Conservation (phyloP, 2,113 vertebrate species). For the Oceanites oceanicus region DNA sequence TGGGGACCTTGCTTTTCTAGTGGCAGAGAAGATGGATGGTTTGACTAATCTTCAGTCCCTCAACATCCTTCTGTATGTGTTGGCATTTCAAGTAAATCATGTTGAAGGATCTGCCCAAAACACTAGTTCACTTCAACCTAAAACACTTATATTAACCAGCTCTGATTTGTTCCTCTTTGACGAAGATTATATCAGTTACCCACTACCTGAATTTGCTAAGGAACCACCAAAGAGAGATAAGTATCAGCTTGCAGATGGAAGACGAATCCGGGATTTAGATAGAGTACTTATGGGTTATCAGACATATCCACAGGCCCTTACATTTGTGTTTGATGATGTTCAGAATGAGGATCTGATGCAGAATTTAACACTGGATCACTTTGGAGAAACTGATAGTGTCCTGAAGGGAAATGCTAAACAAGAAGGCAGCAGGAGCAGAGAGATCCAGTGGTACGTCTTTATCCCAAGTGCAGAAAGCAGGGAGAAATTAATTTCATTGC, state of each 20-base stretch:
- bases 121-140: conserved; percentile 79
- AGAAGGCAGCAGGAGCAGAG: conserved; percentile 67
- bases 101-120: conserved; percentile 26
- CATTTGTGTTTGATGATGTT: conserved; percentile 94
- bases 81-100: conserved; percentile 88
- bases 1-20: conserved; percentile 92
- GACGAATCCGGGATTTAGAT: conserved; percentile 91
- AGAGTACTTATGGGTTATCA: conserved; percentile 95
- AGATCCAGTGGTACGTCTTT: conserved; percentile 95
- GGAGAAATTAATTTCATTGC: conserved; percentile 89
- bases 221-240: conserved; percentile 91
- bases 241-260: conserved; percentile 88
- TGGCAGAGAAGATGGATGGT: conserved; percentile 85
- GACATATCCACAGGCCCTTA: conserved; percentile 92
- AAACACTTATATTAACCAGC: conserved; percentile 90
- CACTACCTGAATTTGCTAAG: conserved; percentile 94
- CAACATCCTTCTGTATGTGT: conserved; percentile 90
- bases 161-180: conserved; percentile 90
- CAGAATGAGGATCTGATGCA: conserved; percentile 91
- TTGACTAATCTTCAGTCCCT: conserved; percentile 74
- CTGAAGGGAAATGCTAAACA: background rate
- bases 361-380: conserved; percentile 91
- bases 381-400: conserved; percentile 73
- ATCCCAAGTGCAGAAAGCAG: conserved; percentile 92
- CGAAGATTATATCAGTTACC: conserved; percentile 95